Conservation (phyloP, 2,113 vertebrate species). For the Fregata magnificens region DNA sequence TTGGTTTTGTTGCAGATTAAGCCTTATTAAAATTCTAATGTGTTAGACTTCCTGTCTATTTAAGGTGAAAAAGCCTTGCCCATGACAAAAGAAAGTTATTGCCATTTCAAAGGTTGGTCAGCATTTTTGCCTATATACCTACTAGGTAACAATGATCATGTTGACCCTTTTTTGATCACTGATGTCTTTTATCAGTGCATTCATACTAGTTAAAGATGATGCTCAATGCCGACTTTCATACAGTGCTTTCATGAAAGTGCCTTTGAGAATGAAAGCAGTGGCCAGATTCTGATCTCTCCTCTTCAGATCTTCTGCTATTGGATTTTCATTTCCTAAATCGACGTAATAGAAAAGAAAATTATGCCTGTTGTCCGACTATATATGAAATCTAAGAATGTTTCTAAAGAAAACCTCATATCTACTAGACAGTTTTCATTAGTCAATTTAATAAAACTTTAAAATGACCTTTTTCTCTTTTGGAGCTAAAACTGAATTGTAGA, state of each 20-base stretch:
- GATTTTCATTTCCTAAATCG: constrained; percentile 48
- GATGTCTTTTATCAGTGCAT: constrained; percentile 32
- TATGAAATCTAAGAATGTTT: constrained; percentile 32
- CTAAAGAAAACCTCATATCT: constrained; percentile 16
- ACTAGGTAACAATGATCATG: constrained; percentile 8
- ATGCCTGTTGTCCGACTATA: neutral
- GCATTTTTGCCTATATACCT: neutral
- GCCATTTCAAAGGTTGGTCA: constrained; percentile 40
- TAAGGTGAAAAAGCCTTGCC: constrained; percentile 15
- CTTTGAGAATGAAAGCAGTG: constrained; percentile 41
- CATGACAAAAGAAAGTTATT: constrained; percentile 10
- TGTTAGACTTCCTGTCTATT: neutral
- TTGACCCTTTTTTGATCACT: constrained; percentile 12
- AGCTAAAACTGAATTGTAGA: constrained; percentile 18
- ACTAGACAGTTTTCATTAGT: constrained; percentile 2
- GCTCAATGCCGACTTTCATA: neutral
- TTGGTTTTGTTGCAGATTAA: neutral
- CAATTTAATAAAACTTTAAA: constrained; percentile 18
- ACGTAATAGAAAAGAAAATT: neutral
- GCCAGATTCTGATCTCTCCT: constrained; percentile 44
- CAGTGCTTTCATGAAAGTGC: constrained; percentile 25
- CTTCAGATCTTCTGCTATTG: constrained; percentile 32
- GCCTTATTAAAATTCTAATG: neutral
- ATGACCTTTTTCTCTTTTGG: neutral
- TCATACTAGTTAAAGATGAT: neutral